Evolutionary conservation across 2,888 invertebrate species (phyloP), one percentile per base, ranked within the genome.

Genomic region (Tenodera sinensis): DNA sequence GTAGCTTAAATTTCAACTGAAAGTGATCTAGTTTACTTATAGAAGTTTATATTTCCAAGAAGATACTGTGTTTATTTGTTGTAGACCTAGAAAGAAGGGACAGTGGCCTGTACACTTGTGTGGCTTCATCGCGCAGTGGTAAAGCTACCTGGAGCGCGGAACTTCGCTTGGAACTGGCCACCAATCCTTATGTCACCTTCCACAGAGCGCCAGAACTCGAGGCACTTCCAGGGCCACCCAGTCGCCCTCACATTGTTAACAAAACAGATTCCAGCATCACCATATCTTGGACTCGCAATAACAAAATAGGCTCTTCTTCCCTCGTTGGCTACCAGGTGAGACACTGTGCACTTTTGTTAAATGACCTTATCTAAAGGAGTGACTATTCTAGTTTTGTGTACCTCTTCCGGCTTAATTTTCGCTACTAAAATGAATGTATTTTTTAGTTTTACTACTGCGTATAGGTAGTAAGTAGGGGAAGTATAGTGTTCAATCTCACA

Each of bases 131-230:
- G 87, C 96, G 96, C 89, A 97, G 97, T 92, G 98, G 98, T 15
- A 97, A 98, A 94, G 97, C 98, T 88, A 97, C 97, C 0, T 98
- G 98, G 97, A 96, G 96, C 91, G 98, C 98, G 0, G 95, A 95
- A 90, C 93, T 97, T 47, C 94, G 95, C 83, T 95, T 97, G n/a
- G 97, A 97, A 92, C 95, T 95, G 90, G 96, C 97, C 0, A 97
- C 96, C 89, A 97, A 97, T 94, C 97, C 97, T 0, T 97, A 97
- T 92, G 96, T 96, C 89, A 96, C 97, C 92, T 97, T 97, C 93
- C 97, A 96, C 93, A 95, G 97, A 91, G 96, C 97, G 4, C 96
- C 98, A 0, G 97, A 98, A 92, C 93, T 96, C 12, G 96, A 97
- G 0, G 96, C 97, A 90, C 95, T 97, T 92, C 98, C 98, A 0